A percentile compares a stretch with the other conserved stretches of the same genome.
These are phyloP conservation scores for Eupithecia vulgata DNA, from an alignment of 2,888 invertebrate genomes.

Conservation along the genomic window DNA sequence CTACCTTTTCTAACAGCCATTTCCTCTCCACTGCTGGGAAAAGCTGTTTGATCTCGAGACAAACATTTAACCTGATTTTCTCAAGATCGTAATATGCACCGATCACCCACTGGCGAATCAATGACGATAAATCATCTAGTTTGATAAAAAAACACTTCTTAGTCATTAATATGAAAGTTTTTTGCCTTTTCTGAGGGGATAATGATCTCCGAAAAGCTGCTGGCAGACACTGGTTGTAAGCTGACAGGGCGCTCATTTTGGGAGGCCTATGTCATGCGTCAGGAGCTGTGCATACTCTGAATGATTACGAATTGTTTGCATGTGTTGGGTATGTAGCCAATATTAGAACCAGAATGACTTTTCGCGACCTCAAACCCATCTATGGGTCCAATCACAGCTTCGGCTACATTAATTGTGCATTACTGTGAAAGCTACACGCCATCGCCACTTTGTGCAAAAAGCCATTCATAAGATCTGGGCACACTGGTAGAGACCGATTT, in stretches of 20 bases:
- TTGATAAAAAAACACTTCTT: too few relatives aligned
- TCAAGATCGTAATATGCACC: not conserved
- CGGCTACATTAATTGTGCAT: constrained; percentile 58
- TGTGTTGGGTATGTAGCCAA: not conserved
- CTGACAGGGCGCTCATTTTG: not conserved
- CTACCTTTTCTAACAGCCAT: not conserved
- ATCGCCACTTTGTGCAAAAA: constrained; percentile 50
- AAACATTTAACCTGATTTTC: not conserved
- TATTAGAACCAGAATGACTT: not conserved
- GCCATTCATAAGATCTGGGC: constrained; percentile 11
- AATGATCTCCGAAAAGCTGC: not conserved
- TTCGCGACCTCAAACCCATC: constrained; percentile 15
- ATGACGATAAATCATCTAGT: too few relatives aligned
- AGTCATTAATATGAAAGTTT: too few relatives aligned
- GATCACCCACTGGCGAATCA: not conserved
- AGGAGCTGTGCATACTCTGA: too few relatives aligned
- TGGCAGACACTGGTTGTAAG: not conserved
- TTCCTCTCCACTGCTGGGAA: not conserved
- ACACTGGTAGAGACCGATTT: constrained; percentile 7
- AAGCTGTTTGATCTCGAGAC: not conserved
- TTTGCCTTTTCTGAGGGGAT: not conserved
- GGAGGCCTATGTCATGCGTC: not conserved
- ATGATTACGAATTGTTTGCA: not conserved
- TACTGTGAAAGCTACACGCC: constrained; percentile 55
- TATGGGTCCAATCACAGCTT: constrained; percentile 50